These are phyloP conservation scores for Drosophila hamatofila DNA, from an alignment of 2,888 invertebrate species.

Conservation along the genomic window DNA sequence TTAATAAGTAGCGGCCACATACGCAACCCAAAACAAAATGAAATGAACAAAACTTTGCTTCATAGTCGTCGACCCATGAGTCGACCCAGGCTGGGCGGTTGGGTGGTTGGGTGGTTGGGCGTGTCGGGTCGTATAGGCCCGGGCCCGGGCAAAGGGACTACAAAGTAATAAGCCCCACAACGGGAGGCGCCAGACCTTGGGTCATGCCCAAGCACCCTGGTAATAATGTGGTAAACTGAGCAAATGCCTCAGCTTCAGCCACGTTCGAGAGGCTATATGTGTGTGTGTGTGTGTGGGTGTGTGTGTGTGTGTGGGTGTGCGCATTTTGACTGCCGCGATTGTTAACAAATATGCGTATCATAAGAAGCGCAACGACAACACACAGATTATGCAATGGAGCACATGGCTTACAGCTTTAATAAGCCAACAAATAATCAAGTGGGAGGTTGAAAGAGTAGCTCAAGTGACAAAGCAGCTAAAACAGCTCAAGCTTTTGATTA, in stretches of 20 bases:
- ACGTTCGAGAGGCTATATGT: slow-evolving; percentile 6
- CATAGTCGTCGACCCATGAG: slow-evolving; percentile 26
- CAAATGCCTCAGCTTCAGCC: slow-evolving; percentile 46
- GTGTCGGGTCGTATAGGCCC: not conserved
- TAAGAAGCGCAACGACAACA: slow-evolving; percentile 39
- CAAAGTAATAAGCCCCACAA: slow-evolving; percentile 75
- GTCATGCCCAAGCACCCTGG: slow-evolving; percentile 75
- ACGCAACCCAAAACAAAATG: slow-evolving; percentile 58
- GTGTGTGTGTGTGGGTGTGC: not conserved
- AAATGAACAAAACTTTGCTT: slow-evolving; percentile 70
- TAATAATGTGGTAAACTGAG: slow-evolving; percentile 76
- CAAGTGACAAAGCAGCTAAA: not conserved
- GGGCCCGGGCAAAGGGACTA: slow-evolving; percentile 2
- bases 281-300: not conserved
- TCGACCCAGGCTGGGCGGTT: slow-evolving; percentile 17
- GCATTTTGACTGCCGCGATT: slow-evolving; percentile 37
- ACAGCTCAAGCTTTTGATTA: too few relatives aligned
- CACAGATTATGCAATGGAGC: slow-evolving; percentile 33
- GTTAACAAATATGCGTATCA: slow-evolving; percentile 61
- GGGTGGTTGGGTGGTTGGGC: not conserved
- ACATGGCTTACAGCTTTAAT: not conserved
- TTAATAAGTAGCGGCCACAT: slow-evolving; percentile 67
- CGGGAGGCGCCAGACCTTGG: slow-evolving; percentile 74
- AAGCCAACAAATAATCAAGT: not conserved
- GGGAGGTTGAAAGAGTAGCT: not conserved